Conservation (phyloP, 2,797 vertebrate species). For the Columba guinea region DNA sequence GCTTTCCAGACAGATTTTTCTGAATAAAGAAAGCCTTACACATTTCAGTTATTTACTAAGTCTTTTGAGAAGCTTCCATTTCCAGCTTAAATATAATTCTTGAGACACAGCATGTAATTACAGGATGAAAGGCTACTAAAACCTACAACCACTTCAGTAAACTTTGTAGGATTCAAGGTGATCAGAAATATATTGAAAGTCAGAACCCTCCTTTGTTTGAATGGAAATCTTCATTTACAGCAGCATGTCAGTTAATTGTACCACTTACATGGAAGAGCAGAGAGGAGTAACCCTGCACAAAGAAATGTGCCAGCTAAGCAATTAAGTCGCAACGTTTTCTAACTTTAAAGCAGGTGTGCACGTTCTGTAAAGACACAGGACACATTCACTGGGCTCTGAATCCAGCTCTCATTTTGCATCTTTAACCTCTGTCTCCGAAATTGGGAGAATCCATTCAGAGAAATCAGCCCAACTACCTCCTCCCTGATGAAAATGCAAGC, state of each 20-base stretch:
- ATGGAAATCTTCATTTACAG: neutral
- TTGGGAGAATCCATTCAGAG: neutral
- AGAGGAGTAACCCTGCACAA: neutral
- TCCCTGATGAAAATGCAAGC: neutral
- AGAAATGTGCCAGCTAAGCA: neutral
- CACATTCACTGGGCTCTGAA: neutral
- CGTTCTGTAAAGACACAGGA: neutral
- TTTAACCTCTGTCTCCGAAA: neutral
- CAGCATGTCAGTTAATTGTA: neutral
- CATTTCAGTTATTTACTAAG: neutral
- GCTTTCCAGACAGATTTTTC: slow-evolving; percentile 63
- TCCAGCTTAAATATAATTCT: neutral
- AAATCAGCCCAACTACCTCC: neutral
- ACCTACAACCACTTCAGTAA: neutral
- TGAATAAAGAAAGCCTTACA: slow-evolving; percentile 34
- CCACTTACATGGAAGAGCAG: neutral
- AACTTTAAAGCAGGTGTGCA: neutral
- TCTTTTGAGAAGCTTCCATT: slow-evolving; percentile 2
- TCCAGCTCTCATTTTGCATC: neutral
- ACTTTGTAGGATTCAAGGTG: neutral
- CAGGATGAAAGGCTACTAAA: slow-evolving; percentile 26
- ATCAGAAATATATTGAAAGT: neutral
- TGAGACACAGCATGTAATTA: neutral
- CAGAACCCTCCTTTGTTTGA: neutral
- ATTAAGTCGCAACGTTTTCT: neutral